Base-by-base conservation (phyloP, 2,888 invertebrate genomes). In the Eupeodes luniger region DNA sequence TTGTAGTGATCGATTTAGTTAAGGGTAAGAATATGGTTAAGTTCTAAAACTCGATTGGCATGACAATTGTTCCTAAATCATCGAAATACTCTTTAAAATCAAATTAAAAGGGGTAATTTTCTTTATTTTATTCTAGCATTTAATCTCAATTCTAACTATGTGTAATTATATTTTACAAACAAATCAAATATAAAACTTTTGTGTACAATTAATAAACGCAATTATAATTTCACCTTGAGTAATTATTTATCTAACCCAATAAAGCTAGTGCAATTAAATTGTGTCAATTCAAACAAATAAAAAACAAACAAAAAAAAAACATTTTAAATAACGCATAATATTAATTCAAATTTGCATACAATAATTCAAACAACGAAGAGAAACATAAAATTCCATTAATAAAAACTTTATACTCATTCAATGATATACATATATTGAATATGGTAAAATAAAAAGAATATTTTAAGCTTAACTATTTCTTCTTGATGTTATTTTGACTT, bases 291-390 rank as follows among this genome's bases (percentile, higher is more conserved):
- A 40, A 74, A 53, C 16, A 27, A 51, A 16, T 40, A 53, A 27
- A 51, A 75, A 47, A 49, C n/a, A 66, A 47, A n/a, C 44, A 27
- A 51, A 75, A 47, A 49, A 27, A 66, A 47, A n/a, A 19, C 44
- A 27, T 62, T 14, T 19, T 19, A 19, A 75, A 62, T 27, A 27
- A 9, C 12, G 16, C 7, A 14, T 55, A 19, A 4, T 12, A 53
- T 14, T 34, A 49, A 12, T 51, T 36, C n/a, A 9, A 6, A 70
- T 51, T 61, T 53, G 53, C 34, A 61, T 14, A 66, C 36, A 82
- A 84, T 55, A 75, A 84, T 36, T 66, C 10, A 55, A 77, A 85
- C 81, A 85, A 85, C 84, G 85, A 84, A 84, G 2, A 62, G 14
- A 62, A n/a, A 61, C 16, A 67, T 67, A 11, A 27, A 40, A 47